These are phyloP conservation scores for Drosophila mauritiana DNA, from an alignment of 1,140 invertebrate species.

Conservation along the genomic window DNA sequence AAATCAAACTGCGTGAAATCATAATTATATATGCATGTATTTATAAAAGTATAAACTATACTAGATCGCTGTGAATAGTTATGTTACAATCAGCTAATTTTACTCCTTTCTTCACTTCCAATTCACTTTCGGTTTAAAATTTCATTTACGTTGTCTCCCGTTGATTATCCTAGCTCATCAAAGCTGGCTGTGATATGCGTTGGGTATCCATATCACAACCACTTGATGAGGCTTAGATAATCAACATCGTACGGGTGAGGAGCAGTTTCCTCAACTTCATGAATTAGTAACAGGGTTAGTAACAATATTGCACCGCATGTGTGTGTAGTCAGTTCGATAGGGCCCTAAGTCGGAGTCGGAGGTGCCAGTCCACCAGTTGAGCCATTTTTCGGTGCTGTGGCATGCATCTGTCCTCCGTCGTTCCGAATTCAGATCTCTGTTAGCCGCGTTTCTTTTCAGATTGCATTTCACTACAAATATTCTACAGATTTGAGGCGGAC, in stretches of 20 bases:
- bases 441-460: not conserved
- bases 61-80: conserved; percentile 18
- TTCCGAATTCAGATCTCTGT: conserved; percentile 27
- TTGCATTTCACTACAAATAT: conserved; percentile 13
- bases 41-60: conserved; percentile 7
- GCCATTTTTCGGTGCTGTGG: conserved; percentile 3
- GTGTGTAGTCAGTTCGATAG: not conserved
- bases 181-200: conserved; percentile 96
- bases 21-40: conserved; percentile 33
- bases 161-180: conserved; percentile 90
- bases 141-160: conserved; percentile 71
- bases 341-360: not conserved
- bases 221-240: conserved; percentile 87
- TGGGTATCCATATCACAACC: conserved; percentile 91
- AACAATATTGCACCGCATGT: conserved; percentile 1
- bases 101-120: conserved; percentile 27
- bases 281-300: conserved; percentile 1
- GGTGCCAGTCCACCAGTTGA: not conserved
- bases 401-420: conserved; percentile 7
- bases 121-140: conserved; percentile 53
- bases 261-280: conserved; percentile 12
- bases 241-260: conserved; percentile 72
- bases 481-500: not conserved
- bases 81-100: conserved; percentile 29
- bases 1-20: conserved; percentile 42